A percentile compares a stretch with the other conserved stretches of the same genome.
Conservation (phyloP, 2,888 invertebrate species). For the Tinea semifulvella region DNA sequence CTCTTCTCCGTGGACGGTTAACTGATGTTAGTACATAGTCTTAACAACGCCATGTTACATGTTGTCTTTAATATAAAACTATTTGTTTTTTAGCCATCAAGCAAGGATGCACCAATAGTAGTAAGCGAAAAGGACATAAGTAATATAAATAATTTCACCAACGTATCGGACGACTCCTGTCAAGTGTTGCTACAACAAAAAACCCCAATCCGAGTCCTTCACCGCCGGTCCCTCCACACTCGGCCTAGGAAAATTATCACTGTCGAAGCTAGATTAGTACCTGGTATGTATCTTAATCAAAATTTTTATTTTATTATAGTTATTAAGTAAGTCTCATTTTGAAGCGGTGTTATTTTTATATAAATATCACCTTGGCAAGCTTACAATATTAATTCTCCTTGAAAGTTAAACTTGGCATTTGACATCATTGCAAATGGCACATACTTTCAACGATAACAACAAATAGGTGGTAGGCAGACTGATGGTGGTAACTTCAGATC, state of each 20-base stretch:
- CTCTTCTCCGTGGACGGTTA: too few species aligned
- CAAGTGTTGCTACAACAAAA: constrained; percentile 75
- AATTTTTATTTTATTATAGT: neutral
- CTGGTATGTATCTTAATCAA: constrained; percentile 31
- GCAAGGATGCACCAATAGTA: constrained; percentile 15
- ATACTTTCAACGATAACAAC: too few species aligned
- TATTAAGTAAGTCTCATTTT: too few species aligned
- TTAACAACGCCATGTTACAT: too few species aligned
- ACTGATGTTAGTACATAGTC: too few species aligned
- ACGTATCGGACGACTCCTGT: constrained; percentile 25
- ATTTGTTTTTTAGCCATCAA: neutral
- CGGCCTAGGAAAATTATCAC: constrained; percentile 73
- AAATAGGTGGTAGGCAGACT: too few species aligned
- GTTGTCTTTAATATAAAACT: neutral
- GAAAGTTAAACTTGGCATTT: too few species aligned
- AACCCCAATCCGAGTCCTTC: constrained; percentile 91
- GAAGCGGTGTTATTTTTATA: too few species aligned
- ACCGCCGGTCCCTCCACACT: constrained; percentile 79
- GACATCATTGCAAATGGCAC: too few species aligned
- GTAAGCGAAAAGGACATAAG: constrained; percentile 62
- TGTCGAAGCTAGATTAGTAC: constrained; percentile 66
- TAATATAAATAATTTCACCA: constrained; percentile 44
- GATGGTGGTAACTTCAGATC: too few species aligned
- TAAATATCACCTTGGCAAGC: too few species aligned
- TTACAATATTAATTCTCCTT: too few species aligned